phyloP scores from a whole-genome alignment of 2,888 invertebrate genomes.

The Cenopis cana region DNA sequence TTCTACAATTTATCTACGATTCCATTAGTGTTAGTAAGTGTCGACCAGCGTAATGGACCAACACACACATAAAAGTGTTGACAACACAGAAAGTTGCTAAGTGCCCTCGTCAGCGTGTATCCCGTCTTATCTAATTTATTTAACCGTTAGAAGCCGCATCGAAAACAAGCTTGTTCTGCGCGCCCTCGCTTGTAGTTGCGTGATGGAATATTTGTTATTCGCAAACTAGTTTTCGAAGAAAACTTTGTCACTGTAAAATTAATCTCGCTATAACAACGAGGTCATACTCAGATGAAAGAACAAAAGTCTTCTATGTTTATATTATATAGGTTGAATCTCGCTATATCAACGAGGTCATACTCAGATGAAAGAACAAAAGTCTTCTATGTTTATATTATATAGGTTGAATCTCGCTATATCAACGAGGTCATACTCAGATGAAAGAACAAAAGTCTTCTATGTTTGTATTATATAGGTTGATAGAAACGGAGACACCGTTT shows the following conservation, averaged over 20 bases:
- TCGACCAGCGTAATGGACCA: slow-evolving; percentile 55
- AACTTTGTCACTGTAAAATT: slow-evolving; percentile 26
- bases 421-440: too few relatives aligned
- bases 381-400: too few relatives aligned
- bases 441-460: too few relatives aligned
- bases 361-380: too few relatives aligned
- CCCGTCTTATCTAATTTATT: slow-evolving; percentile 77
- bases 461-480: too few relatives aligned
- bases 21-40: slow-evolving; percentile 42
- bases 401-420: not conserved
- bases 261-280: not conserved
- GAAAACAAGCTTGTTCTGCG: slow-evolving; percentile 64
- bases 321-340: not conserved
- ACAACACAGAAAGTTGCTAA: slow-evolving; percentile 72
- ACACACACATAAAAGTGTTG: slow-evolving; percentile 70
- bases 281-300: too few relatives aligned
- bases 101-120: slow-evolving; percentile 68
- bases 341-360: too few relatives aligned
- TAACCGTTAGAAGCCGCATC: slow-evolving; percentile 69
- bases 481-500: too few relatives aligned
- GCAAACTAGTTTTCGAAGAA: slow-evolving; percentile 14
- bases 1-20: slow-evolving; percentile 26
- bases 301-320: too few relatives aligned
- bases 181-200: slow-evolving; percentile 40
- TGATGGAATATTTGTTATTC: slow-evolving; percentile 27